These are phyloP conservation scores for Stercorarius parasiticus DNA, from an alignment of 2,113 vertebrate genomes.

Conservation along the genomic window DNA sequence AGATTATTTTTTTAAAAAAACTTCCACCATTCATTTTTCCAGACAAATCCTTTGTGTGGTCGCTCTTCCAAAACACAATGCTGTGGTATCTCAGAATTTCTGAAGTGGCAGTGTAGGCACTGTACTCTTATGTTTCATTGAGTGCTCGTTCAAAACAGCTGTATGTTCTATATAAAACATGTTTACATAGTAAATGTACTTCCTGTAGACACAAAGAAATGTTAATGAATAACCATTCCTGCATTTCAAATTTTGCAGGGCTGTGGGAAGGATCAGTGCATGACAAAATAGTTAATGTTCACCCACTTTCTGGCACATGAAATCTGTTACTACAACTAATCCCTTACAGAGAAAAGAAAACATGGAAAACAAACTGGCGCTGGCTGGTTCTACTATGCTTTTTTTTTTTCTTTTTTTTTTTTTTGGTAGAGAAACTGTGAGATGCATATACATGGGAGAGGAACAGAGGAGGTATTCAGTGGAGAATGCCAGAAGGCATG, in stretches of 20 bases:
- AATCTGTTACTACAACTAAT: slow-evolving; percentile 64
- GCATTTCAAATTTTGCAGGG: slow-evolving; percentile 60
- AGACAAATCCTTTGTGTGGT: neutral
- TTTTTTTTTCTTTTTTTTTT: neutral
- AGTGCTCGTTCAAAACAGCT: slow-evolving; percentile 47
- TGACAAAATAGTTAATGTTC: slow-evolving; percentile 65
- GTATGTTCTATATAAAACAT: slow-evolving; percentile 60
- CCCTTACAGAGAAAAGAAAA: slow-evolving; percentile 57
- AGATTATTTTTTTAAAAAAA: neutral
- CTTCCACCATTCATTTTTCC: neutral
- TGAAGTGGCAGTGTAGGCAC: slow-evolving; percentile 38
- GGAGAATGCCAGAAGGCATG: slow-evolving; percentile 45
- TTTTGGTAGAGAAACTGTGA: neutral
- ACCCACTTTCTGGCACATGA: slow-evolving; percentile 58
- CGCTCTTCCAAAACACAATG: slow-evolving; percentile 1
- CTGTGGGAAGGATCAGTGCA: slow-evolving; percentile 48
- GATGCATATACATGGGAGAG: slow-evolving; percentile 28
- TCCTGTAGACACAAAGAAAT: slow-evolving; percentile 64
- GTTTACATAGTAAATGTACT: slow-evolving; percentile 69
- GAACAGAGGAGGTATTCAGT: slow-evolving; percentile 44
- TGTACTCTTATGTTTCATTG: slow-evolving; percentile 44
- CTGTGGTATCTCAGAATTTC: neutral
- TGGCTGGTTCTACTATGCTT: neutral
- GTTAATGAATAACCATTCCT: slow-evolving; percentile 64
- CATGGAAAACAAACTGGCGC: slow-evolving; percentile 20